Evolutionary conservation across 1,140 invertebrate genomes (phyloP).

Genomic region (Meteorus sp.): DNA sequence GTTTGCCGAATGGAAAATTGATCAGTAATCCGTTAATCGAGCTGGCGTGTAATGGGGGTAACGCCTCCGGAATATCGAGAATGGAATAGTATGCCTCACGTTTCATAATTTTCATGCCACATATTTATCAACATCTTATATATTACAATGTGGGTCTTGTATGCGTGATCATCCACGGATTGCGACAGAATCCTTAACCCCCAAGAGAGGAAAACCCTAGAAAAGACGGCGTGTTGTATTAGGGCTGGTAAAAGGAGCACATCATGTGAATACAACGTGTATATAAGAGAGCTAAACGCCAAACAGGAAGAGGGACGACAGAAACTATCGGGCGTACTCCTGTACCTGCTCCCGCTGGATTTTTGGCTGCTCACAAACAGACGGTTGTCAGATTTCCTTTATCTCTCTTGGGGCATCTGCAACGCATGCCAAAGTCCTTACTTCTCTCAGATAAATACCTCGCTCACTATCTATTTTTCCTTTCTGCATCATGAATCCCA

Average conservation of each 20-base stretch:
- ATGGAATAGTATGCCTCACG: no score
- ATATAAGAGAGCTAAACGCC: no score
- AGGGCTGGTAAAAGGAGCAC: slow-evolving; percentile 27
- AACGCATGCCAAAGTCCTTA: slow-evolving; percentile 30
- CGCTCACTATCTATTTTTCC: not conserved
- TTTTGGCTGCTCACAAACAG: slow-evolving; percentile 51
- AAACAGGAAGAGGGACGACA: not conserved
- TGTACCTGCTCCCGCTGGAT: slow-evolving; percentile 46
- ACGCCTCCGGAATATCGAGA: no score
- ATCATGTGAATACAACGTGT: no score
- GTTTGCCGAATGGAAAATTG: no score
- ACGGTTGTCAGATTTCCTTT: slow-evolving; percentile 58
- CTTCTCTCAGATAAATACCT: slow-evolving; percentile 26
- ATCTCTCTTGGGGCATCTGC: slow-evolving; percentile 54
- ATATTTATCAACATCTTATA: no score
- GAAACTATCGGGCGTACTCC: slow-evolving; percentile 12
- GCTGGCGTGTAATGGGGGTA: no score
- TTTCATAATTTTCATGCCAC: no score
- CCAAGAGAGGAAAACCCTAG: slow-evolving; percentile 17
- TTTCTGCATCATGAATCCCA: not conserved
- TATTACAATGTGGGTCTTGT: no score
- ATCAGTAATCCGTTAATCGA: no score
- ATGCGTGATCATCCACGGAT: slow-evolving; percentile 25
- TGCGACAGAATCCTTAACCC: slow-evolving; percentile 20
- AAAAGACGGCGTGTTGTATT: slow-evolving; percentile 24